Evolutionary conservation across 2,888 invertebrate genomes (phyloP).

Genomic region (Synergus umbraculus): DNA sequence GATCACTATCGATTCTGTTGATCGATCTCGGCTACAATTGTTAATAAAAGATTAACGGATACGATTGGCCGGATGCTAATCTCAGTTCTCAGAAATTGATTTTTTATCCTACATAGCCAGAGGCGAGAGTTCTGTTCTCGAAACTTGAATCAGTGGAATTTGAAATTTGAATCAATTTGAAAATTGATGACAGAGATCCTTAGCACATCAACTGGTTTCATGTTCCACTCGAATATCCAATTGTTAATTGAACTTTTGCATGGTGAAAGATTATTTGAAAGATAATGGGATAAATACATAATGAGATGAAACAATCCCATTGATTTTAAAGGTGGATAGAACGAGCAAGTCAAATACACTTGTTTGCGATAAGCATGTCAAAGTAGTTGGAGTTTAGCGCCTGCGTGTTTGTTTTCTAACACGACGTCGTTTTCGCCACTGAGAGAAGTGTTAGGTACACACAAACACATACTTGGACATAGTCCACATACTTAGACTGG

Average conservation of each 20-base stretch:
- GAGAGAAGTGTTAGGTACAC: conserved; percentile 17
- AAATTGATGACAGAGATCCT: too few species aligned
- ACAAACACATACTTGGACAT: conserved; percentile 41
- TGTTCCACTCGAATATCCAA: too few species aligned
- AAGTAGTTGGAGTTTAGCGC: not conserved
- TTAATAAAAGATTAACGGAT: not conserved
- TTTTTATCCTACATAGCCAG: not conserved
- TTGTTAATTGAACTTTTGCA: not conserved
- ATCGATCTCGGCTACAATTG: not conserved
- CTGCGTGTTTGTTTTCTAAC: conserved; percentile 1
- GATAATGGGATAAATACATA: not conserved
- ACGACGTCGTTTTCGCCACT: not conserved
- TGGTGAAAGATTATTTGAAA: not conserved
- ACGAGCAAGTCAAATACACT: not conserved
- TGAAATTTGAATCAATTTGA: too few species aligned
- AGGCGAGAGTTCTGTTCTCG: not conserved
- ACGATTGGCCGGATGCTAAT: not conserved
- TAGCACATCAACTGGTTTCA: too few species aligned
- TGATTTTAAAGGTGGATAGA: not conserved
- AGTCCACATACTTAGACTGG: conserved; percentile 18
- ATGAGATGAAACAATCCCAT: not conserved
- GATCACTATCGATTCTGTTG: not conserved
- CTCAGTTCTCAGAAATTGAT: not conserved
- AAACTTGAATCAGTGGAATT: too few species aligned
- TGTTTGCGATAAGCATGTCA: not conserved